These are phyloP conservation scores for Athrips mouffetella DNA, from an alignment of 2,888 invertebrate species.

Conservation along the genomic window DNA sequence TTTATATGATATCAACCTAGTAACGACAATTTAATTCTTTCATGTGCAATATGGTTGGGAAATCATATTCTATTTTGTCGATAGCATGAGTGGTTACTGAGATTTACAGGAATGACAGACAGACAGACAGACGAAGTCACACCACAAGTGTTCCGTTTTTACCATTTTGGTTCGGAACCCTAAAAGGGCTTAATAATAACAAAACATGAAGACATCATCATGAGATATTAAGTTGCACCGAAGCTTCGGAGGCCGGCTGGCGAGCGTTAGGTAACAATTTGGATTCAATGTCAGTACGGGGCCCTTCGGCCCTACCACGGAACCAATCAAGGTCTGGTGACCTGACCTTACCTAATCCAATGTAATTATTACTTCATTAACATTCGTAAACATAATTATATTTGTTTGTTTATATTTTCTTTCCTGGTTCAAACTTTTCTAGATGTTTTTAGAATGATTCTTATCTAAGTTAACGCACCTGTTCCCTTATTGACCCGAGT, in stretches of 20 bases:
- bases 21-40: too few relatives aligned
- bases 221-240: background rate
- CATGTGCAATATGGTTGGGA: too few relatives aligned
- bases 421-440: background rate
- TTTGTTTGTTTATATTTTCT: background rate
- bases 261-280: background rate
- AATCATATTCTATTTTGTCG: too few relatives aligned
- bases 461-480: background rate
- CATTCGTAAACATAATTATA: background rate
- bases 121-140: too few relatives aligned
- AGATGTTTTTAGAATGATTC: background rate
- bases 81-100: too few relatives aligned
- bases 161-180: too few relatives aligned
- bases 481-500: too few relatives aligned
- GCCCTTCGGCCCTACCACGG: background rate
- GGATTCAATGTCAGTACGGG: slow-evolving; percentile 6
- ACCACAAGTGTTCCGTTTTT: too few relatives aligned
- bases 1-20: too few relatives aligned
- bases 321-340: background rate
- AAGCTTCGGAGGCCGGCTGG: background rate
- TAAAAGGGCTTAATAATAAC: too few relatives aligned
- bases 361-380: background rate
- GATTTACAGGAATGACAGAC: too few relatives aligned
- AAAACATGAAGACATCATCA: background rate
- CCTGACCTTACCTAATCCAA: background rate